Base-by-base conservation (phyloP, 2,113 vertebrate genomes). In the Empidonax alnorum region DNA sequence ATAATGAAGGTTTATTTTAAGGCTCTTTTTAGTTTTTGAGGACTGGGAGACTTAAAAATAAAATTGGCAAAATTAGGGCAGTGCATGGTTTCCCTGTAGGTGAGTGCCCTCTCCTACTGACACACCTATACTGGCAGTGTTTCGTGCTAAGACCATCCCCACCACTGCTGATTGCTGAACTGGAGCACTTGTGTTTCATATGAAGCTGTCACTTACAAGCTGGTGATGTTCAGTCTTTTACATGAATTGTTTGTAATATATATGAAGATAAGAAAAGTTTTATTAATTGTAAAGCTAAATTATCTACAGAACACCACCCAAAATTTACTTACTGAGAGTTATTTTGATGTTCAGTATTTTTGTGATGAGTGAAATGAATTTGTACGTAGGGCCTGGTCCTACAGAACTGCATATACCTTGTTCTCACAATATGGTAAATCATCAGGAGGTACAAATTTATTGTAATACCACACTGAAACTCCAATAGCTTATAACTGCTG, bases 331-430 rank as follows among this genome's bases (percentile, higher is more conserved):
- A 10, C 23, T 42, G 23, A 47, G 21, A 41, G 21, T 83, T 85
- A 44, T 56, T 86, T 46, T 78, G 76, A 15, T 58, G 39, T 84
- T 71, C 66, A 78, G 2, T 96, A 21, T 93, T 94, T 95, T 83
- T 80, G 56, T 75, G 72, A 7, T 50, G 77, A 93, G 52, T 44
- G 39, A 35, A 90, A 67, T 71, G 37, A 58, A 50, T 89, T 87
- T 69, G 12, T 69, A 5, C 0, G 1, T 56, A n/a, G 58, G 75
- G 27, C 33, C 71, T 62, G 24, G 47, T 92, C 56, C 68, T 81
- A 9, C 42, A 21, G 56, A 71, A 27, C 24, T 68, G 56, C 1
- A 3, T 33, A 11, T 74, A 28, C 13, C 1, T 0, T 84, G 31
- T 80, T 94, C 23, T 78, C 6, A 8, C 52, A 27, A 18, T 78